Conservation (phyloP, 2,797 vertebrate genomes). For the Squalus acanthias region DNA sequence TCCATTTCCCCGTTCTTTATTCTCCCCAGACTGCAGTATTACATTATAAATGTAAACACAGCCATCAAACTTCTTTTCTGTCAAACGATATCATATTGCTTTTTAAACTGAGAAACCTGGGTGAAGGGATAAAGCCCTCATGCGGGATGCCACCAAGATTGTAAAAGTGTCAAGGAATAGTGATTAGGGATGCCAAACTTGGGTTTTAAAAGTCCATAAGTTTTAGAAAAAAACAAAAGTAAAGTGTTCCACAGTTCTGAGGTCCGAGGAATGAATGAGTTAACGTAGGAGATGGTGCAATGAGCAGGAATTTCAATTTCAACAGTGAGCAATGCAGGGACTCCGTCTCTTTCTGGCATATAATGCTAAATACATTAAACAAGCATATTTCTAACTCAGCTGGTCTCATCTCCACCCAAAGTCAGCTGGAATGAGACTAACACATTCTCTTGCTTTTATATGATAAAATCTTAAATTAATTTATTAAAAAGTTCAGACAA, state of each 20-base stretch:
- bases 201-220: not conserved
- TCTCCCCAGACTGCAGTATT: not conserved
- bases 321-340: not conserved
- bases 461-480: not conserved
- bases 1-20: not conserved
- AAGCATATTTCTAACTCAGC: not conserved
- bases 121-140: not conserved
- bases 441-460: not conserved
- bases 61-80: not conserved
- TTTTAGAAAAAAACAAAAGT: not conserved
- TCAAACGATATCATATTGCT: not conserved
- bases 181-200: not conserved
- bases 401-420: not conserved
- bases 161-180: not conserved
- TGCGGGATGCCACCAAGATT: not conserved
- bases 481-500: not conserved
- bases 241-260: not conserved
- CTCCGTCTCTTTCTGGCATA: not conserved
- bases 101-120: not conserved
- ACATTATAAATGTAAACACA: not conserved
- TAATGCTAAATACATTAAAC: not conserved
- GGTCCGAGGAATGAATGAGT: not conserved
- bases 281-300: not conserved
- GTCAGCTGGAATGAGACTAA: not conserved
- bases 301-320: not conserved